A percentile compares a stretch with the other conserved stretches of the same genome.
Conservation (phyloP, 2,888 invertebrate species). For the Andrena haemorrhoa region DNA sequence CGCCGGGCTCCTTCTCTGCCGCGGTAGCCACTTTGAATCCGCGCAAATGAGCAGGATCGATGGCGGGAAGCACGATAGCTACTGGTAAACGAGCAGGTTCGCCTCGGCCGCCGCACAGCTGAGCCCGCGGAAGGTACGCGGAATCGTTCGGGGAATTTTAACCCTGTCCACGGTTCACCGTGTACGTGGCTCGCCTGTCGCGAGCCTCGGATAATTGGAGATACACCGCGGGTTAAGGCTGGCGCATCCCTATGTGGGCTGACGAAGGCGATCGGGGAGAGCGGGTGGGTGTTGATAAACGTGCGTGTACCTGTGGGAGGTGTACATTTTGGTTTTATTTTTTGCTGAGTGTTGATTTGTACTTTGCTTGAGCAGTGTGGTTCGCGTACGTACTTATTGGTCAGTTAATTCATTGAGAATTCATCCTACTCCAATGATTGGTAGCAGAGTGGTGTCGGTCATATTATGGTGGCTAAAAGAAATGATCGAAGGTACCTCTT, state of each 20-base stretch:
- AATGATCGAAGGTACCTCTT: too few species aligned
- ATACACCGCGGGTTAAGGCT: not conserved
- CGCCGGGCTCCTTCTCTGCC: slow-evolving; percentile 5
- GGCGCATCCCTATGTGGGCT: not conserved
- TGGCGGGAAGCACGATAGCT: slow-evolving; percentile 44
- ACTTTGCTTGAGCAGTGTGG: too few species aligned
- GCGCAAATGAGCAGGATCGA: slow-evolving; percentile 59
- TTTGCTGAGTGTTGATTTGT: too few species aligned
- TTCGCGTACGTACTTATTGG: too few species aligned
- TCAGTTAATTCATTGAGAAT: too few species aligned
- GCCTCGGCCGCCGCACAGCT: slow-evolving; percentile 30
- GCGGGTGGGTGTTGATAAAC: too few species aligned
- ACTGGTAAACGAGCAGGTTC: slow-evolving; percentile 46
- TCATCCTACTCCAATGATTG: too few species aligned
- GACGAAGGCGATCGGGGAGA: not conserved
- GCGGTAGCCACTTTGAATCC: slow-evolving; percentile 53
- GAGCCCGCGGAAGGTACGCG: slow-evolving; percentile 21
- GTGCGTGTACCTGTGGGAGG: too few species aligned
- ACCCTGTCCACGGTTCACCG: slow-evolving; percentile 28
- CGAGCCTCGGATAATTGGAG: not conserved
- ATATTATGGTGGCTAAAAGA: too few species aligned
- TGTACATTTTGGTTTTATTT: too few species aligned
- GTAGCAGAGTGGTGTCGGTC: too few species aligned
- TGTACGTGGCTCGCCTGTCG: not conserved
- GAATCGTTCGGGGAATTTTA: slow-evolving; percentile 21